Evolutionary conservation across 2,113 vertebrate genomes (phyloP), one percentile per base, ranked within the genome.

Genomic region (Albula goreensis): DNA sequence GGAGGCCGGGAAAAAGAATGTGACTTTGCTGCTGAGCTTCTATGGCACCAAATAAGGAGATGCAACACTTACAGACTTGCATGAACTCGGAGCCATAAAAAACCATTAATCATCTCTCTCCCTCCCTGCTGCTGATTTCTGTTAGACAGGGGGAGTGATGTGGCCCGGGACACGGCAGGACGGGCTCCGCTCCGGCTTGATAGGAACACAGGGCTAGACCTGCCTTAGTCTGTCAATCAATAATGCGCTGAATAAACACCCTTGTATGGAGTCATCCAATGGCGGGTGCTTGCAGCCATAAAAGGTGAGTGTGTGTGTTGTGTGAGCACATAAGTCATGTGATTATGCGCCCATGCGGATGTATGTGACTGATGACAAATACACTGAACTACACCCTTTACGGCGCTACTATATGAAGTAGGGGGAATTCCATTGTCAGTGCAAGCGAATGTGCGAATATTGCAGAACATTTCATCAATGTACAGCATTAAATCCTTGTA

Each of bases 201-300:
- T 63, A 15, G 10, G 17, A 17, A 12, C 60, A 78, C n/a, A 78
- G n/a, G n/a, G 25, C n/a, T 31, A 7, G 15, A 19, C 66, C 11
- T 70, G 17, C 22, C 15, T 12, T 12, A 56, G 7, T 12, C 12
- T 56, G 53, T 12, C 53, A 56, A 56, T 56, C 53, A 56, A 70
- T 70, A 70, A 6, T 70, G 6, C 10, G 17, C 17, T 63, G 17
- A 63, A 10, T 17, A 49, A 15, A 12, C 49, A 13, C 82, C 85
- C 85, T 88, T 85, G 87, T 90, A 88, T 81, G 19, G 84, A 83
- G 82, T 56, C 53, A 56, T 12, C 53, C 2, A 9, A 56, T 56
- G 53, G 53, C 12, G 6, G 12, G 6, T 2, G 53, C 12, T 56
- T 12, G 12, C 12, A 56, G 53, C 53, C 53, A 56, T 56, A 56